Evolutionary conservation across 2,113 vertebrate species (phyloP), one percentile per base, ranked within the genome.

Genomic region (Speoplatyrhinus poulsoni): DNA sequence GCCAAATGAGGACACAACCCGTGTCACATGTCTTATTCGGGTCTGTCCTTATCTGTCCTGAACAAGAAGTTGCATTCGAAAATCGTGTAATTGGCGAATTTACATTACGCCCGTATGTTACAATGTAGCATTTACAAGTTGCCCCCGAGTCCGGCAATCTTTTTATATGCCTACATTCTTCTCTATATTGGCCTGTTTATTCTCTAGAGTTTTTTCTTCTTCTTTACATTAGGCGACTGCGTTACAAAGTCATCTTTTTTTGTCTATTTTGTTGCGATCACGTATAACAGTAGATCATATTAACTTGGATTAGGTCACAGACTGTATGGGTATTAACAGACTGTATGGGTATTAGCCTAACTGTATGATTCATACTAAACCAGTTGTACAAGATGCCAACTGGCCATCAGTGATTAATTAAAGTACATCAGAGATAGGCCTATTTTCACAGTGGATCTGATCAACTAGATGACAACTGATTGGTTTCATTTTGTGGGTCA

Each of bases 391-490:
- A 12, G 49, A 16, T 56, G 61, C n/a, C 62, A 62, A 9, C 26
- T 16, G 41, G 54, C 2, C 47, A 56, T 11, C 72, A 62, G 6
- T 53, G 67, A 62, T 74, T 12, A 12, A 62, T 74, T 12, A 52
- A 52, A 62, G 17, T 46, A 52, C 62, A 70, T 66, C 41, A 67
- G 58, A 48, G 46, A 33, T 50, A 16, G 71, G 54, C 49, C 49
- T 15, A 1, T 52, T 15, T 11, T 52, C 49, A 11, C 1, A 60
- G 46, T 16, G 66, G 60, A 54, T 56, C 63, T 12, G 41, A 62
- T 46, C 48, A 57, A 47, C 46, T 50, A 48, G 26, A 54, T 7
- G n/a, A 47, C 12, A 12, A 12, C 3, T 15, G 10, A 54, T 54
- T 55, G 67, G 66, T 71, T 60, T 26, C 26, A 70, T 75, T 5